Evolutionary conservation across 2,113 vertebrate genomes (phyloP), one percentile per base, ranked within the genome.

Genomic region (Beaufortia kweichowensis): DNA sequence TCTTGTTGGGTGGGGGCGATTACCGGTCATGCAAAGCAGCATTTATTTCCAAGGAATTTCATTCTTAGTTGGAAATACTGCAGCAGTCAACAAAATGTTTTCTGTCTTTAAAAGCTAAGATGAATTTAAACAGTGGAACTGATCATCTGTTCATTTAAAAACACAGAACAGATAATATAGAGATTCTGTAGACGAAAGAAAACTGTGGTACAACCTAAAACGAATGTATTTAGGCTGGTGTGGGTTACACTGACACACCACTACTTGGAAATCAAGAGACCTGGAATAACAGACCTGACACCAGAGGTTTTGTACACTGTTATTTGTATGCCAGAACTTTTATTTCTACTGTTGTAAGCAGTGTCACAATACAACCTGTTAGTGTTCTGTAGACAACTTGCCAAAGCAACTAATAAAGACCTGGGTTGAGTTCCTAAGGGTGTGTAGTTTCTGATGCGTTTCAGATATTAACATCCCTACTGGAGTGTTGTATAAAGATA

Each of bases 11-110:
- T 39, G 31, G 14, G 68, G 68, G 31, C 31, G 26, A 56, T 39
- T 70, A n/a, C 8, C 4, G 50, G 50, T 39, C 50, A 57, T 39
- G 53, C 53, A 59, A 59, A 70, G 55, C 48, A 56, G 50, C 48
- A 70, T 21, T 70, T 70, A 70, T 56, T 35, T 68, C 65, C 46
- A 53, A 39, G 48, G 67, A 24, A 29, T 70, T 56, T 57, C 31
- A 70, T 39, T 39, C 67, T 35, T 70, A 28, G 21, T 35, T 26
- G 28, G 19, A 14, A 53, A 3, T 43, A 43, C 53, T 55, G 19
- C 46, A n/a, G 46, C 28, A 31, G 21, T 68, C 66, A 50, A n/a
- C 17, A 53, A 31, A 50, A 23, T 10, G 2, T 8, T 21, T 68
- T 68, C 26, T 68, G 14, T 6, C 41, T 67, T 28, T 48, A 50